Evolutionary conservation across 2,888 invertebrate genomes (phyloP), one percentile per base, ranked within the genome.

Genomic region (Synanthedon tipuliformis): DNA sequence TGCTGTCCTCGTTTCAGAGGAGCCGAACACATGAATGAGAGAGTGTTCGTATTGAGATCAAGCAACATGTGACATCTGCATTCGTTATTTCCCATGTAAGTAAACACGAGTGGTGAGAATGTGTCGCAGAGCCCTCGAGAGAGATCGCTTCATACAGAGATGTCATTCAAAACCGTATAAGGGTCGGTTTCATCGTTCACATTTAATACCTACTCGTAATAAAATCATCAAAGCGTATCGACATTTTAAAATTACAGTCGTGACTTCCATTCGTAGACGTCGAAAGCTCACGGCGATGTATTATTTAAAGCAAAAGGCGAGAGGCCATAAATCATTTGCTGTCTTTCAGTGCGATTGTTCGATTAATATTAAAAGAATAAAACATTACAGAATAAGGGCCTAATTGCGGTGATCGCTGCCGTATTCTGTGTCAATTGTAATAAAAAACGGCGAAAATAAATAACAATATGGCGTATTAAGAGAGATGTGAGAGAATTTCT

Each of bases 191-290:
- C 15, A 15, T 45, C 13, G 16, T 12, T 13, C 49, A 49, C 23
- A 23, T 49, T 12, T 15, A 45, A 45, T 49, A 49, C 49, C 23
- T 49, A 49, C 49, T 49, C 45, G 45, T 71, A 76, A 78, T 75
- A 78, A 72, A 75, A 73, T 76, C 73, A 72, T 75, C 74, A 76
- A 78, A 63, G 71, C 77, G 71, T 75, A 78, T 80, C 78, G 75
- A 80, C 69, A 65, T 77, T 81, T 81, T 80, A 79, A 85, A 85
- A 85, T 86, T 85, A 79, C 82, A 79, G 73, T 86, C 85, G 86
- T 87, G 86, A 86, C 86, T 85, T 71, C 76, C 75, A 74, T 78
- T 76, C 78, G 73, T 75, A 78, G 75, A 76, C 70, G 77, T 72
- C 76, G 82, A 83, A 83, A 84, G 83, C 85, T 86, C 69, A 82